Evolutionary conservation across 2,797 vertebrate genomes (phyloP).

Genomic region (Sardinella longiceps): DNA sequence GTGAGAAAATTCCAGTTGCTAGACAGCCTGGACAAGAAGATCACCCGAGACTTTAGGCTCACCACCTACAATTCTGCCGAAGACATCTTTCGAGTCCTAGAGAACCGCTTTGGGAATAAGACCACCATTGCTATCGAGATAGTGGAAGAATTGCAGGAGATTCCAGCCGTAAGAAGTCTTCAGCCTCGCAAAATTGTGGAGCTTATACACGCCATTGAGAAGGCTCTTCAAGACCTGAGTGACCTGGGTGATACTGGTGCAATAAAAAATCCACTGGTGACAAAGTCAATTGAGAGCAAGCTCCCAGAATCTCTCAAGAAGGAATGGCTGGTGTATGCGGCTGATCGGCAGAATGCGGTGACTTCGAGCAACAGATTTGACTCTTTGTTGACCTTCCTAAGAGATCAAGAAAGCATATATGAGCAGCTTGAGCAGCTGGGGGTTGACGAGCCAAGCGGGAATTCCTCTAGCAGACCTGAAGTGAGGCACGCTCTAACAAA

Average conservation of each 20-base stretch:
- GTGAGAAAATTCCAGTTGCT: slow-evolving; percentile 24
- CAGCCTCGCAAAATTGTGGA: slow-evolving; percentile 41
- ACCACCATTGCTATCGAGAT: slow-evolving; percentile 39
- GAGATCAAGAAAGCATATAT: neutral
- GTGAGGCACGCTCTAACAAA: too few relatives aligned
- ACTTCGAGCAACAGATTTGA: neutral
- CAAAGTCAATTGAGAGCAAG: slow-evolving; percentile 41
- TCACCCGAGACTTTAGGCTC: neutral
- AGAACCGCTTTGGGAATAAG: slow-evolving; percentile 38
- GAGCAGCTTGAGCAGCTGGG: too few relatives aligned
- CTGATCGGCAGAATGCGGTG: neutral
- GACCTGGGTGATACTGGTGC: too few relatives aligned
- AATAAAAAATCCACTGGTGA: too few relatives aligned
- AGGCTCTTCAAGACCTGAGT: too few relatives aligned
- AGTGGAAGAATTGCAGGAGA: slow-evolving; percentile 44
- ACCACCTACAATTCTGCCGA: too few relatives aligned
- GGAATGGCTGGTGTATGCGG: slow-evolving; percentile 41
- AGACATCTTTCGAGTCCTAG: too few relatives aligned
- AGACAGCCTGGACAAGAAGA: neutral
- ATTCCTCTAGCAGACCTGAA: too few relatives aligned
- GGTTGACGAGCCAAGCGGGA: neutral
- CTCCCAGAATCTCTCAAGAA: slow-evolving; percentile 37
- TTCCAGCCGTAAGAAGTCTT: slow-evolving; percentile 29
- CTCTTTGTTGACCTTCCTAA: neutral
- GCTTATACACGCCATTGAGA: slow-evolving; percentile 41